phyloP scores from a whole-genome alignment of 2,888 invertebrate species.

The Prosapia bicincta region DNA sequence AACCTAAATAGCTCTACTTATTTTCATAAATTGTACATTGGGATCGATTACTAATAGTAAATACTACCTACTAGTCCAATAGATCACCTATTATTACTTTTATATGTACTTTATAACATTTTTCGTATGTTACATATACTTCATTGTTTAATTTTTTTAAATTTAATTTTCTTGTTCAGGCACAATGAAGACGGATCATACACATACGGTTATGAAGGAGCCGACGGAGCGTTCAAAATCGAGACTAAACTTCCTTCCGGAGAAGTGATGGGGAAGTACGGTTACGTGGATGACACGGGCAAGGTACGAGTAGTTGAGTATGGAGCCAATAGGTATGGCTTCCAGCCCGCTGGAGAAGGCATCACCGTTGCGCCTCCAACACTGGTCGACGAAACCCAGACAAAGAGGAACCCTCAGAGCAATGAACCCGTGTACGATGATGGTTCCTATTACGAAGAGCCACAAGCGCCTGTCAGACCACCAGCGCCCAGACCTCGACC shows the following conservation, averaged over 20 bases:
- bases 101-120: no score
- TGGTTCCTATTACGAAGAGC: slow-evolving; percentile 38
- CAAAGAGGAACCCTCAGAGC: slow-evolving; percentile 34
- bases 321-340: slow-evolving; percentile 83
- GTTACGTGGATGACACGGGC: slow-evolving; percentile 80
- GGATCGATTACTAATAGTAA: no score
- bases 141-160: not conserved
- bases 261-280: slow-evolving; percentile 87
- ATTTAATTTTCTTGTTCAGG: slow-evolving; percentile 50
- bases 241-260: slow-evolving; percentile 79
- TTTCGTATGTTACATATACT: no score
- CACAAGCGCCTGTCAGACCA: slow-evolving; percentile 43
- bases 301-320: slow-evolving; percentile 81
- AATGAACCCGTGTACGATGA: slow-evolving; percentile 37
- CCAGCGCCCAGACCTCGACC: slow-evolving; percentile 40
- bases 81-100: no score
- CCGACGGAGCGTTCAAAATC: slow-evolving; percentile 85
- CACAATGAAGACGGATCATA: slow-evolving; percentile 89
- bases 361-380: slow-evolving; percentile 66
- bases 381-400: slow-evolving; percentile 48
- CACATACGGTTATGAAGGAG: slow-evolving; percentile 86
- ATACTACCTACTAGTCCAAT: no score
- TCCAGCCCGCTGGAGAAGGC: slow-evolving; percentile 82
- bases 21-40: no score
- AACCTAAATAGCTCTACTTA: no score